These are phyloP conservation scores for Linhomoeus sp. DNA, from an alignment of 2,888 invertebrate genomes.

Conservation along the genomic window DNA sequence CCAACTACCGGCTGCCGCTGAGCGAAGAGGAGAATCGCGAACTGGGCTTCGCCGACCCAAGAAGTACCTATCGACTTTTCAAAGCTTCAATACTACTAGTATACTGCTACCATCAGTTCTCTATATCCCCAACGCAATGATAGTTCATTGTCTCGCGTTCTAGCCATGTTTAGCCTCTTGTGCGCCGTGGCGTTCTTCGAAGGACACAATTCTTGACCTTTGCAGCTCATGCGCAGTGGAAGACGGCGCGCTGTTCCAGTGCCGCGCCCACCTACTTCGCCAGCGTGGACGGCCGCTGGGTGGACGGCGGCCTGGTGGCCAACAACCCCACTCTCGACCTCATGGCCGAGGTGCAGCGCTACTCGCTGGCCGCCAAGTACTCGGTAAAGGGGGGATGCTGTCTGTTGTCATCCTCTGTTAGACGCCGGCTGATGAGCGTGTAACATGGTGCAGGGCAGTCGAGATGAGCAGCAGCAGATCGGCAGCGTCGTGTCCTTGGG, in stretches of 20 bases:
- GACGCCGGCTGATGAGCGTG: too few relatives aligned
- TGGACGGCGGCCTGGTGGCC: constrained; percentile 82
- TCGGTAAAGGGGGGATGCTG: too few relatives aligned
- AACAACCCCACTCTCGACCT: constrained; percentile 89
- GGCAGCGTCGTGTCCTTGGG: not conserved
- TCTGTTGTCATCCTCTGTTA: too few relatives aligned
- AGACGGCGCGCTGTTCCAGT: constrained; percentile 71
- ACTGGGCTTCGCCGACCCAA: constrained; percentile 3
- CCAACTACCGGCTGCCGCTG: constrained; percentile 47
- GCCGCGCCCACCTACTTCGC: constrained; percentile 83
- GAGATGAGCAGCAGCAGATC: not conserved
- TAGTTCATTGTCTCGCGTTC: too few relatives aligned
- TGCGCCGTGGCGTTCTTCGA: too few relatives aligned
- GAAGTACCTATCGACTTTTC: not conserved
- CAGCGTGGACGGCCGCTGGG: constrained; percentile 22
- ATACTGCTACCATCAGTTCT: too few relatives aligned
- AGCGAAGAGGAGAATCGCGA: not conserved
- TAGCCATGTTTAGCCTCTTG: too few relatives aligned
- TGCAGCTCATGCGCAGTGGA: constrained; percentile 59
- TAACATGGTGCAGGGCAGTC: too few relatives aligned
- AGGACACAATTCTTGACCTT: too few relatives aligned
- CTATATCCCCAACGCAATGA: too few relatives aligned
- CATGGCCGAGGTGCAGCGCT: constrained; percentile 70
- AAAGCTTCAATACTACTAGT: too few relatives aligned
- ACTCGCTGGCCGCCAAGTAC: constrained; percentile 36